Base-by-base conservation (phyloP, 2,888 invertebrate genomes). In the Tetheella fluctuosa region DNA sequence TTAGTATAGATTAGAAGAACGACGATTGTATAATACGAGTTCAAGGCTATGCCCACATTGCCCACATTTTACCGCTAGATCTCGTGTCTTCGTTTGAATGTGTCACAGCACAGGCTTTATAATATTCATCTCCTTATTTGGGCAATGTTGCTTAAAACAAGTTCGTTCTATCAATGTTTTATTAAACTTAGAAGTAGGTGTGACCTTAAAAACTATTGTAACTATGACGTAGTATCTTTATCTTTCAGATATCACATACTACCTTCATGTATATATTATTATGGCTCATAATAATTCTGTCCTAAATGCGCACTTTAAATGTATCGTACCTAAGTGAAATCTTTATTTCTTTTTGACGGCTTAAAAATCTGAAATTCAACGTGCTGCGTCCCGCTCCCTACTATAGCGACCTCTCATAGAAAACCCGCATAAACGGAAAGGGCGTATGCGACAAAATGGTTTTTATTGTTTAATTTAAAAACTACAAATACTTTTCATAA, bases 11-110 rank as follows among this genome's bases (percentile, higher is more conserved):
- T 48, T 39, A 48, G 1, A 15, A n/a, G 39, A 39, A 7, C 39
- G n/a, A 37, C 13, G 37, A 39, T 39, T 39, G 39, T 39, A 39
- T 39, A 7, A 7, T 39, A n/a, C 13, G 39, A 39, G 39, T 39
- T 39, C 39, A 39, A 39, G 39, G 39, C 39, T 39, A n/a, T n/a
- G n/a, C n/a, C 39, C 39, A 48, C 48, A 48, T 20, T n/a, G n/a
- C n/a, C 39, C 39, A 48, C 48, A 48, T 20, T 20, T 10, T 48
- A 48, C 48, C 48, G 48, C 48, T 48, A 48, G 48, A 17, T 42
- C 48, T 20, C 48, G 48, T 48, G 42, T 42, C 42, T n/a, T 37
- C 13, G 37, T 37, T 37, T 37, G 13, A 37, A 37, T n/a, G 39
- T 39, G 39, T 39, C 39, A 20, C 17, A 48, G 20, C 39, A 20